These are phyloP conservation scores for Caenorhabditis sp. DNA, from an alignment of 2,888 invertebrate genomes.

Conservation along the genomic window DNA sequence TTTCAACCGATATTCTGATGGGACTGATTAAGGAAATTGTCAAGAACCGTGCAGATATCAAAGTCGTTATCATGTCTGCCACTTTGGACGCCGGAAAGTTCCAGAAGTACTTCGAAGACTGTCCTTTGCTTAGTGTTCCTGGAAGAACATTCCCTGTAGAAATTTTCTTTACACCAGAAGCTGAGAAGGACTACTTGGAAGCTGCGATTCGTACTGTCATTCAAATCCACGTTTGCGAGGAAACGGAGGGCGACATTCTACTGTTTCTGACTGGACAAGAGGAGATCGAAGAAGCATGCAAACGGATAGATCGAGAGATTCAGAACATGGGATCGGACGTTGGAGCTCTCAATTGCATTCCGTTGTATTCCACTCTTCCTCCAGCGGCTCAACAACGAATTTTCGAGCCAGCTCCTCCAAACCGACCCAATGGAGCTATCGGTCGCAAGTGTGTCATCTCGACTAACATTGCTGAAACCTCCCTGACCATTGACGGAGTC, in stretches of 20 bases:
- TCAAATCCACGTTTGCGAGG: slow-evolving; percentile 92
- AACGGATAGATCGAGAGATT: slow-evolving; percentile 95
- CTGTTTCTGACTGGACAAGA: slow-evolving; percentile 92
- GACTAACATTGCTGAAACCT: slow-evolving; percentile 99
- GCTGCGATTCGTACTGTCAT: slow-evolving; percentile 98
- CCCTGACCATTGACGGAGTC: slow-evolving; percentile 98
- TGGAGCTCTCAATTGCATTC: slow-evolving; percentile 98
- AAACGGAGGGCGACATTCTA: slow-evolving; percentile 90
- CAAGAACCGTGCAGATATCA: slow-evolving; percentile 93
- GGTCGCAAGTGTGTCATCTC: slow-evolving; percentile 91
- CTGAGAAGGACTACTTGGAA: slow-evolving; percentile 97
- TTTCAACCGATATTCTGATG: slow-evolving; percentile 99
- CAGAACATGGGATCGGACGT: slow-evolving; percentile 93
- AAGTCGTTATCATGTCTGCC: slow-evolving; percentile 99
- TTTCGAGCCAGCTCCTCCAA: slow-evolving; percentile 96
- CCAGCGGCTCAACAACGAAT: slow-evolving; percentile 93
- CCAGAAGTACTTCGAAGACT: slow-evolving; percentile 97
- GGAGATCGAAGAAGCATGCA: slow-evolving; percentile 99
- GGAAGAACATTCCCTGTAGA: slow-evolving; percentile 96
- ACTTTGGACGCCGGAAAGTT: slow-evolving; percentile 99
- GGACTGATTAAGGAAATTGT: slow-evolving; percentile 94
- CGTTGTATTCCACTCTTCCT: slow-evolving; percentile 97
- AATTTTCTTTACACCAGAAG: slow-evolving; percentile 99
- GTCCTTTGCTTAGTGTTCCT: slow-evolving; percentile 98
- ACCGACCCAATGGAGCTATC: slow-evolving; percentile 91